Evolutionary conservation across 2,888 invertebrate genomes (phyloP).

Genomic region (Anthophora plumipes): DNA sequence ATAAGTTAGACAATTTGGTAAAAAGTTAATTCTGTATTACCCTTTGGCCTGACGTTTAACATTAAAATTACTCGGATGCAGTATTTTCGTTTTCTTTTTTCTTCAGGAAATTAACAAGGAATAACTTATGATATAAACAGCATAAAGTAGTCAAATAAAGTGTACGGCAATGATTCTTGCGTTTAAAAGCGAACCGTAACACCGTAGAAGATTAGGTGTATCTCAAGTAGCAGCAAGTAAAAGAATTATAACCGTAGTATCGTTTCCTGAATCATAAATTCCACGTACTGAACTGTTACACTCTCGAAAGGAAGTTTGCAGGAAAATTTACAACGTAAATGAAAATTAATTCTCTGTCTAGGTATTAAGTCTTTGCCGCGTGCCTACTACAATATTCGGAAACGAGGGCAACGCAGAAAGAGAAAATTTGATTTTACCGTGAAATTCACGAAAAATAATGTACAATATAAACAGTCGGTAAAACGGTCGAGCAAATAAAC

Average conservation of each 20-base stretch:
- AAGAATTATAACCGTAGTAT: slow-evolving; percentile 17
- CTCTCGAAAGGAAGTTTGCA: not conserved
- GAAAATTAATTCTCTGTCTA: not conserved
- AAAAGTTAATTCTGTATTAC: not conserved
- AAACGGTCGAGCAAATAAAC: not conserved
- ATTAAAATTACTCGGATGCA: not conserved
- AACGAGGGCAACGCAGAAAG: not conserved
- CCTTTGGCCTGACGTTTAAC: not conserved
- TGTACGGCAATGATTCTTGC: slow-evolving; percentile 2
- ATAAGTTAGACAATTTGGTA: not conserved
- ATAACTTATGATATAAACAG: not conserved
- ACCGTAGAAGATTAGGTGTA: not conserved
- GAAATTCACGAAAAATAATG: not conserved
- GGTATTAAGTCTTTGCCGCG: not conserved
- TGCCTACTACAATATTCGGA: not conserved
- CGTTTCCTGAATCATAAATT: slow-evolving; percentile 3
- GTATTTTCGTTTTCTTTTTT: not conserved
- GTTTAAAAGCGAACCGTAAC: slow-evolving; percentile 11
- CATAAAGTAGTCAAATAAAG: slow-evolving; percentile 12
- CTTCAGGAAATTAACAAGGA: not conserved
- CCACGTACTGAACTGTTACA: not conserved
- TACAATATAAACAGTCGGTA: not conserved
- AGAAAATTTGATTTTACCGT: not conserved
- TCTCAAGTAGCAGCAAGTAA: slow-evolving; percentile 1
- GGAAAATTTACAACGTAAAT: not conserved